Evolutionary conservation across 1,140 invertebrate species (phyloP).

Genomic region (Eupeodes corollae): DNA sequence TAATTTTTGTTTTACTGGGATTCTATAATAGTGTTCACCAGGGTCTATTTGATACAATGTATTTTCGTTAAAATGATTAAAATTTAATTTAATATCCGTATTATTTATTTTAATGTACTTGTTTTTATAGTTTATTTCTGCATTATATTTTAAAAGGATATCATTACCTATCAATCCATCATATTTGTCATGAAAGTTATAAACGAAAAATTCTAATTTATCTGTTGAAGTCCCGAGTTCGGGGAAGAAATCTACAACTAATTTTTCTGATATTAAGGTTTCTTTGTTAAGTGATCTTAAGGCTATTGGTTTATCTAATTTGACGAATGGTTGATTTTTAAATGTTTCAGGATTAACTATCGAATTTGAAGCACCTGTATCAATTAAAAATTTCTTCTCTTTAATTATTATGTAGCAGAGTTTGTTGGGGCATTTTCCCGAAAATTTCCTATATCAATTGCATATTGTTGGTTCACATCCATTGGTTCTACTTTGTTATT

Average conservation of each 20-base stretch:
- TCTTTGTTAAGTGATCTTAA: background rate
- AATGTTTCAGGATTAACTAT: background rate
- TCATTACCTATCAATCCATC: background rate
- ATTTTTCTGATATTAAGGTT: background rate
- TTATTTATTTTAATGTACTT: background rate
- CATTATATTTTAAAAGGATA: background rate
- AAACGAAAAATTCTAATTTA: conserved; percentile 1
- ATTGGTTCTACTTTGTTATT: too few relatives aligned
- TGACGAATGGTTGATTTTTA: background rate
- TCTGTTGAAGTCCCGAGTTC: too few relatives aligned
- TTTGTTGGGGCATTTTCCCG: too few relatives aligned
- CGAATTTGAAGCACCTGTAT: background rate
- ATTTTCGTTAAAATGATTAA: background rate
- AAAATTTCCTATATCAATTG: too few relatives aligned
- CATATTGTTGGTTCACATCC: too few relatives aligned
- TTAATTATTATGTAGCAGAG: too few relatives aligned
- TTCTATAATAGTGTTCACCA: too few relatives aligned
- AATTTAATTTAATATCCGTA: background rate
- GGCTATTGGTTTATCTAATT: background rate
- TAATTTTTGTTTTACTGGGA: too few relatives aligned
- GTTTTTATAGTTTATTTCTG: background rate
- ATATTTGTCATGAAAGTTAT: background rate
- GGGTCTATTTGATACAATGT: background rate
- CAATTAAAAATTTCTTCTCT: background rate
- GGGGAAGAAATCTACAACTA: background rate